Percentiles rank a stretch among this genome's conserved stretches.
Conservation (phyloP, 2,888 invertebrate species). For the Andrena marginata region DNA sequence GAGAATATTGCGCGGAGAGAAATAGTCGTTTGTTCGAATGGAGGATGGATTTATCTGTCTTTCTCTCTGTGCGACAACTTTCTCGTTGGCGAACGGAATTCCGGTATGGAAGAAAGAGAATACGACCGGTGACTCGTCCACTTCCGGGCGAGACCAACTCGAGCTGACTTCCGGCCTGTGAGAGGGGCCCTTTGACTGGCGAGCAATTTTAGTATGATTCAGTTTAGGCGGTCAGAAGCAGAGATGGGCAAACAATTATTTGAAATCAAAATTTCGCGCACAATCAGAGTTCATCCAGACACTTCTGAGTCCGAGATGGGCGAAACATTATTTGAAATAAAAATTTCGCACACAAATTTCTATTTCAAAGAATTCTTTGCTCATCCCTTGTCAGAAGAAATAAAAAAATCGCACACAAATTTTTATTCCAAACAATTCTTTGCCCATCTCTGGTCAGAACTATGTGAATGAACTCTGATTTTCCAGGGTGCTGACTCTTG, state of each 20-base stretch:
- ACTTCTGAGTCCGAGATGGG: no score
- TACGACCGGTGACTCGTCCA: conserved; percentile 40
- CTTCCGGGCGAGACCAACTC: conserved; percentile 73
- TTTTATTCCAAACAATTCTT: no score
- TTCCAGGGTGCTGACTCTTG: neutral
- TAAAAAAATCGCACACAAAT: no score
- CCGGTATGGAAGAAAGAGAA: conserved; percentile 48
- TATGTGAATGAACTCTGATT: neutral
- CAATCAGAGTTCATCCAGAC: no score
- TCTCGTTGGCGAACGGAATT: conserved; percentile 57
- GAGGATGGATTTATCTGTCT: neutral
- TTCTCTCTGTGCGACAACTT: conserved; percentile 42
- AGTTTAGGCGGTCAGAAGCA: neutral
- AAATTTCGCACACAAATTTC: no score
- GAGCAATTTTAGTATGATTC: neutral
- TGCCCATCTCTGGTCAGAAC: neutral
- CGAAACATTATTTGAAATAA: no score
- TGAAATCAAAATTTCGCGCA: no score
- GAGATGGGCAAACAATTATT: no score
- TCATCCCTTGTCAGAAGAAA: no score
- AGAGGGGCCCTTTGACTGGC: conserved; percentile 70
- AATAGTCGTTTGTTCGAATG: neutral
- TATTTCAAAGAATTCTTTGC: no score
- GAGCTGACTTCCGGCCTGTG: conserved; percentile 76
- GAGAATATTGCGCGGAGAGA: neutral